phyloP scores from a whole-genome alignment of 1,140 invertebrate genomes.

The Lerema accius region DNA sequence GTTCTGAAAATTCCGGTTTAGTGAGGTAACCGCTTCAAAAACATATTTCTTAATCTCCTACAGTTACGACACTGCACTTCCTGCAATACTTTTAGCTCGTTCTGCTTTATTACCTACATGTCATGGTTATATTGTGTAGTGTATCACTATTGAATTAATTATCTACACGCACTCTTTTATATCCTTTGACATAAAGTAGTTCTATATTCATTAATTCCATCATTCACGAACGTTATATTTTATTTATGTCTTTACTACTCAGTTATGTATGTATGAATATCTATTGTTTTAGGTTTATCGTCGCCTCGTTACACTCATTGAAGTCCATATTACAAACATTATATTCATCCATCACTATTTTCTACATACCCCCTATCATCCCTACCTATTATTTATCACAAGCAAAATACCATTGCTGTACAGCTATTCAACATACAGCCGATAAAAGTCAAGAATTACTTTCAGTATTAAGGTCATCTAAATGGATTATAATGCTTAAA shows the following conservation, averaged over 20 bases:
- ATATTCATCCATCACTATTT: constrained; percentile 53
- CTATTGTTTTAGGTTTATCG: constrained; percentile 81
- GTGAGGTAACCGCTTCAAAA: constrained; percentile 66
- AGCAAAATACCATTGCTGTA: constrained; percentile 48
- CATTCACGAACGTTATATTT: constrained; percentile 6
- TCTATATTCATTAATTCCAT: constrained; percentile 14
- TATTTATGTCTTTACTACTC: constrained; percentile 26
- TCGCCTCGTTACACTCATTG: constrained; percentile 63
- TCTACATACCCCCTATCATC: constrained; percentile 52
- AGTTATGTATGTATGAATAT: constrained; percentile 51
- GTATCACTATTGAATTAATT: constrained; percentile 28
- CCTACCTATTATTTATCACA: constrained; percentile 52
- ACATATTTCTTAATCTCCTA: constrained; percentile 27
- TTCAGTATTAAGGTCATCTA: constrained; percentile 45
- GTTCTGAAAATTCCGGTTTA: constrained; percentile 81
- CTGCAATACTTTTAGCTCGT: constrained; percentile 30
- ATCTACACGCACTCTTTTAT: constrained; percentile 26
- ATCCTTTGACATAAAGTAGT: constrained; percentile 13
- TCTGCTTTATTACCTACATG: constrained; percentile 34
- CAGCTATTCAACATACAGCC: constrained; percentile 45
- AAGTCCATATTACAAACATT: constrained; percentile 58
- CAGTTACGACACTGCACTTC: constrained; percentile 34
- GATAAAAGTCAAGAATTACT: constrained; percentile 45
- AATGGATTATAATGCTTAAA: constrained; percentile 65
- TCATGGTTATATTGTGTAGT: constrained; percentile 33